phyloP scores from a whole-genome alignment of 2,113 vertebrate species.

The Bos indicus region DNA sequence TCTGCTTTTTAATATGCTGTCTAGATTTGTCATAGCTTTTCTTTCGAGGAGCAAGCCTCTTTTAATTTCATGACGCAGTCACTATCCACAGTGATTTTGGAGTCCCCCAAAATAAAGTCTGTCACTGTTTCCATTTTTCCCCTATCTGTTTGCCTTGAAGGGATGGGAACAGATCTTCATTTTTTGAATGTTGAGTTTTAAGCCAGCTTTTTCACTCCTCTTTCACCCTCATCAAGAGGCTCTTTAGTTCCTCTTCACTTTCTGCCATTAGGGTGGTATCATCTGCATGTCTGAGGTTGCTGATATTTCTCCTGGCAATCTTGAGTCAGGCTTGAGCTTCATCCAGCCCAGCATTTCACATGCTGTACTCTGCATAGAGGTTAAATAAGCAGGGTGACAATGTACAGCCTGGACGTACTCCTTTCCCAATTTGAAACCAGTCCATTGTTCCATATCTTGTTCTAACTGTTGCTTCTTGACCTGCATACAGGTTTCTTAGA shows the following conservation, averaged over 20 bases:
- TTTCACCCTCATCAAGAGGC: not conserved
- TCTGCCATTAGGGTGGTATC: not conserved
- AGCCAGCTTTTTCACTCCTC: not conserved
- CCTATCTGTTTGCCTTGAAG: not conserved
- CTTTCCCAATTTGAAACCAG: not conserved
- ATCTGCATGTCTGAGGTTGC: not conserved
- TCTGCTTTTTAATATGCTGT: not conserved
- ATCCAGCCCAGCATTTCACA: not conserved
- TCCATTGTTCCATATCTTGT: not conserved
- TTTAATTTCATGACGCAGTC: not conserved
- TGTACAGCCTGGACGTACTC: not conserved
- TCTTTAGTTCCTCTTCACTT: not conserved
- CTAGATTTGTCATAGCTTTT: not conserved
- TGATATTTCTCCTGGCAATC: not conserved
- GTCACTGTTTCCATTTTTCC: not conserved
- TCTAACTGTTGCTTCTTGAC: not conserved
- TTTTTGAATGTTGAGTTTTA: not conserved
- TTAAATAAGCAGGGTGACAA: not conserved
- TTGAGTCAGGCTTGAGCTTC: not conserved
- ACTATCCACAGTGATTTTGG: not conserved
- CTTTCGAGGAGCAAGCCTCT: not conserved
- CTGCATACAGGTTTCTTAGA: not conserved
- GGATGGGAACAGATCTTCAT: not conserved
- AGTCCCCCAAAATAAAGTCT: not conserved
- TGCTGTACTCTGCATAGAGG: not conserved